Percentiles rank a stretch among this genome's conserved stretches.
These are phyloP conservation scores for Bergia puertoricense DNA, from an alignment of 92 coral and sea anemone species.

Conservation along the genomic window DNA sequence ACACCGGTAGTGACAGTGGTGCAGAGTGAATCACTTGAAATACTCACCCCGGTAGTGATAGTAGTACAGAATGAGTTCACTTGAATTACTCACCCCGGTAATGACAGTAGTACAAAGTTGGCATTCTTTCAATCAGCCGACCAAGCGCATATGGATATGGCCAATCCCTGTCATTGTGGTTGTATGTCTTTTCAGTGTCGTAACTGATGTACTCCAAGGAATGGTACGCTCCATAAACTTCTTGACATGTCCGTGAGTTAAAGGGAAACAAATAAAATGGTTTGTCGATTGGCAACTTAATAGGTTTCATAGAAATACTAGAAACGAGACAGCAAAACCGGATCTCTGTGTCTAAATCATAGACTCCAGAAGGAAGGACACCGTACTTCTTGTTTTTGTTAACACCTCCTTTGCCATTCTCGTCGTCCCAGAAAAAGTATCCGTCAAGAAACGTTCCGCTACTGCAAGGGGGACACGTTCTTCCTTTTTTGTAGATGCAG, in stretches of 20 bases:
- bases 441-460: not conserved
- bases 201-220: constrained; percentile 3
- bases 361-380: not conserved
- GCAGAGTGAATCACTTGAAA: not conserved
- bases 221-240: not conserved
- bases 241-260: not conserved
- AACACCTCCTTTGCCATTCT: not conserved
- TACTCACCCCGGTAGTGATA: not conserved
- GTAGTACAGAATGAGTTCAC: not conserved
- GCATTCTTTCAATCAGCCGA: not conserved
- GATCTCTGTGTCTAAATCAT: constrained; percentile 2
- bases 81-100: constrained; percentile 11
- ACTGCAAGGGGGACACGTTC: not conserved
- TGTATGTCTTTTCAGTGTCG: not conserved
- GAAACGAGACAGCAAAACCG: not conserved
- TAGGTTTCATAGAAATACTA: not conserved
- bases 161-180: not conserved
- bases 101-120: constrained; percentile 10
- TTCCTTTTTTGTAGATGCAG: constrained; percentile 13
- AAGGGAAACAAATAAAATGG: constrained; percentile 15
- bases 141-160: not conserved
- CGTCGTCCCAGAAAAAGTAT: constrained; percentile 17
- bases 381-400: constrained; percentile 1
- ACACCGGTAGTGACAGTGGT: not conserved
- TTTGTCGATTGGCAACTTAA: not conserved